These are phyloP conservation scores for Xerus rutilus DNA, from an alignment of 2,797 vertebrate species.

Conservation along the genomic window DNA sequence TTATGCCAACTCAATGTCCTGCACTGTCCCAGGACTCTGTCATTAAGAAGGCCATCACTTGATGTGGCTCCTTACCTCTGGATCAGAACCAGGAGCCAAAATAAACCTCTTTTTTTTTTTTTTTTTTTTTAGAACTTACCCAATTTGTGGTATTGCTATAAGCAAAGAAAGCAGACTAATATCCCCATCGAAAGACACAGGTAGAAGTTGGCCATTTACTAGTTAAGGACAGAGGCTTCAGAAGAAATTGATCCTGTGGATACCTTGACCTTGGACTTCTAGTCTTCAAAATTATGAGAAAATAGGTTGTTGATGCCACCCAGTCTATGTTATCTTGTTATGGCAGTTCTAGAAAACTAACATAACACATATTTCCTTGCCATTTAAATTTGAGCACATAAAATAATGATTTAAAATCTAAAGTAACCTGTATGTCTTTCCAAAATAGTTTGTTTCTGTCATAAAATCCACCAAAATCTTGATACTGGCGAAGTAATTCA, in stretches of 20 bases:
- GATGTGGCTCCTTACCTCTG: neutral
- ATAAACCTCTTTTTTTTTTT: neutral
- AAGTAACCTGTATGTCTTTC: constrained; percentile 92
- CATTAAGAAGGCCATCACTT: neutral
- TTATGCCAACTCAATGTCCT: neutral
- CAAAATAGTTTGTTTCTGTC: constrained; percentile 92
- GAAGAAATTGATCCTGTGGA: neutral
- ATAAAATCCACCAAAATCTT: constrained; percentile 94
- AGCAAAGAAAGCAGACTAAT: neutral
- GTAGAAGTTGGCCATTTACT: neutral
- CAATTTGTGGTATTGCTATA: neutral
- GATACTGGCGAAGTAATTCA: constrained; percentile 93
- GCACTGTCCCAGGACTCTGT: neutral
- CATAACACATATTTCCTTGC: neutral
- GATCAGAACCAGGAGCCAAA: neutral
- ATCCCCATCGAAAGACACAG: neutral
- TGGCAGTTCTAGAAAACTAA: neutral
- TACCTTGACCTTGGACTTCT: neutral
- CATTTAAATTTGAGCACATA: neutral
- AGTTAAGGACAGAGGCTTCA: neutral
- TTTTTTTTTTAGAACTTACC: neutral
- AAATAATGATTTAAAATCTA: constrained; percentile 41
- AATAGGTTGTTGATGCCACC: neutral
- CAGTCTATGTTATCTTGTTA: neutral
- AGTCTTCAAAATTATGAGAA: constrained; percentile 22